Base-by-base conservation (phyloP, 2,888 invertebrate species). In the Eristalinus sepulchralis region DNA sequence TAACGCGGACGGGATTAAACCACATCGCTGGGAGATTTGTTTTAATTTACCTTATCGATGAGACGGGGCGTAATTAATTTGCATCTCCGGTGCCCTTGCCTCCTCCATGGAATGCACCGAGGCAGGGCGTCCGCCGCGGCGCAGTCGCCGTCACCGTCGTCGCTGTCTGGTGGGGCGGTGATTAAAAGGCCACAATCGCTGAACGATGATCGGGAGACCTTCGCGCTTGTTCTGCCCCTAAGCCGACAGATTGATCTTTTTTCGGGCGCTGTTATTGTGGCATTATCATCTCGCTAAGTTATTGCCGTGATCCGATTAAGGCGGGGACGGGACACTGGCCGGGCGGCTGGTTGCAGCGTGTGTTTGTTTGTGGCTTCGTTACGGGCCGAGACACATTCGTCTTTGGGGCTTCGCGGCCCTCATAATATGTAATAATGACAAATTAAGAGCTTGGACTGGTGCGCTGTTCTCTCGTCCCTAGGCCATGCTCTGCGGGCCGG, bases 161-260 rank as follows among this genome's bases (percentile, higher is more conserved):
- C 10, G n/a, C 27, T 78, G 66, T n/a, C 47, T 39, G 22, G 39
- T 53, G 68, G 63, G 20, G 57, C 31, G 34, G 34, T 55, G 73
- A 84, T 84, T 75, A 75, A 83, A 83, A 84, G 75, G 71, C 83
- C 83, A 36, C 81, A 85, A 85, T 81, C 84, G 47, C 53, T 77
- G 72, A 68, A 62, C 81, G 81, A 63, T 63, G 81, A 82, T 83
- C 86, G 53, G 53, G 27, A 78, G 78, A 75, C 73, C 83, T 83
- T 78, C 78, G 75, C 66, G 86, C 82, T 86, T 82, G 82, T 86
- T 83, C 78, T 34, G 68, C 62, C 68, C 55, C n/a, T 87, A 87
- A 87, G 87, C 68, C 80, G 87, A 87, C 87, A 83, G 83, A 87
- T 83, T 87, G 87, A 87, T 87, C 78, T 87, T 87, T 87, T 87